Evolutionary conservation across 2,113 vertebrate genomes (phyloP).

Genomic region (Formicarius rufipectus): DNA sequence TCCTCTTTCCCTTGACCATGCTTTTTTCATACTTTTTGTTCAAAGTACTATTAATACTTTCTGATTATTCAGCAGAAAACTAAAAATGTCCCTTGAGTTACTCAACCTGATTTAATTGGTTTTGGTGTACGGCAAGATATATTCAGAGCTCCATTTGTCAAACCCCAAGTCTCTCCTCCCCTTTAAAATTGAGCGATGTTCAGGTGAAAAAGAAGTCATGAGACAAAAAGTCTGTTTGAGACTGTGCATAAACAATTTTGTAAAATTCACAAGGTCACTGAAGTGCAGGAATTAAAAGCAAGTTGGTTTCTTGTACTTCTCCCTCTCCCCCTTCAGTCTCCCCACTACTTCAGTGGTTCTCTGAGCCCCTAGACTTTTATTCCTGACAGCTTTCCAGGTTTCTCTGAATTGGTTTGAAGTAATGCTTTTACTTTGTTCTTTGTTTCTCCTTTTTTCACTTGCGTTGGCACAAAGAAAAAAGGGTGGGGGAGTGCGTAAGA

Average conservation of each 20-base stretch:
- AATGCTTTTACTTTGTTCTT: neutral
- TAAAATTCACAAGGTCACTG: neutral
- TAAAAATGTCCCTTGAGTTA: constrained; percentile 30
- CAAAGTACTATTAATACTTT: constrained; percentile 61
- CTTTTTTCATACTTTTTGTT: neutral
- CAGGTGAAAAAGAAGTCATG: neutral
- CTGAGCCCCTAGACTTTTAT: neutral
- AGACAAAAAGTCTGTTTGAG: neutral
- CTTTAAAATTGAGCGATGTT: neutral
- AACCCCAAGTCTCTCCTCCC: neutral
- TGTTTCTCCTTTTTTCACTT: neutral
- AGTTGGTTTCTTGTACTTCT: neutral
- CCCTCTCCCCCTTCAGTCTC: neutral
- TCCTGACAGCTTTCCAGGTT: neutral
- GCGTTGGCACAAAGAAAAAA: neutral
- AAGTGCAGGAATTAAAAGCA: neutral
- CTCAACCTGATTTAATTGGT: constrained; percentile 64
- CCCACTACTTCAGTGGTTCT: neutral
- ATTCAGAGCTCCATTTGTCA: constrained; percentile 62
- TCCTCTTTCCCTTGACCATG: neutral
- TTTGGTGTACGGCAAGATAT: constrained; percentile 39
- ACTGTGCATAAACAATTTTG: neutral
- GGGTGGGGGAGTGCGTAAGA: neutral
- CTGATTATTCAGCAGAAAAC: constrained; percentile 65
- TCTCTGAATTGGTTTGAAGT: constrained; percentile 43